Base-by-base conservation (phyloP, 2,113 vertebrate species). In the Cebus imitator region DNA sequence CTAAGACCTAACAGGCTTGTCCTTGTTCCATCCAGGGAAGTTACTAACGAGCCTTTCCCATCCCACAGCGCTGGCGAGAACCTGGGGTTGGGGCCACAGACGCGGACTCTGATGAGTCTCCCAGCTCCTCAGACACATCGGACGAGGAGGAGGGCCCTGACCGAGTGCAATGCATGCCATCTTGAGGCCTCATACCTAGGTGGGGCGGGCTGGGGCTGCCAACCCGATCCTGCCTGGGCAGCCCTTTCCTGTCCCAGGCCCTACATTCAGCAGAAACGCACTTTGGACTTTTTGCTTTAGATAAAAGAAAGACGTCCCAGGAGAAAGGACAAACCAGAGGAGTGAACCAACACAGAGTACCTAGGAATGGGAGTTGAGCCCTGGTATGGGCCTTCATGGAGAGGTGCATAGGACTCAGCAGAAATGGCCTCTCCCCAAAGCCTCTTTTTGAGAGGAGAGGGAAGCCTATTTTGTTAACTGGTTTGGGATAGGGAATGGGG, bases 111-210 rank as follows among this genome's bases (percentile, higher is more conserved):
- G 99, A 99, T 2, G 99, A 99, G 91, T 99, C 99, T 64, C 99
- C 99, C 98, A 99, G 99, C 97, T 99, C 99, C 66, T 99, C 99
- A 1, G 99, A 99, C 96, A 99, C 99, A 45, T 99, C 99, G 0
- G 99, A 99, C 85, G 99, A 99, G 92, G 99, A 99, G 32, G 99
- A 99, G 83, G 99, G 99, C 75, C 99, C 99, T 3, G 99, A 99
- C 97, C 99, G 99, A 8, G 99, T 99, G 96, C 99, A 99, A 98
- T 99, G 99, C 98, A 99, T 99, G 99, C 99, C 99, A 13, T 99
- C 99, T 91, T 99, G 99, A 99, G 98, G 52, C 96, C 96, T 72
- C 79, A 25, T 1, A 50, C 87, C 84, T 72, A 64, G 83, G 64
- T 94, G 58, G 96, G 92, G 25, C 1, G 20, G 97, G 93, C 93